Conservation (phyloP, 2,797 vertebrate species). For the Pristis pectinata region DNA sequence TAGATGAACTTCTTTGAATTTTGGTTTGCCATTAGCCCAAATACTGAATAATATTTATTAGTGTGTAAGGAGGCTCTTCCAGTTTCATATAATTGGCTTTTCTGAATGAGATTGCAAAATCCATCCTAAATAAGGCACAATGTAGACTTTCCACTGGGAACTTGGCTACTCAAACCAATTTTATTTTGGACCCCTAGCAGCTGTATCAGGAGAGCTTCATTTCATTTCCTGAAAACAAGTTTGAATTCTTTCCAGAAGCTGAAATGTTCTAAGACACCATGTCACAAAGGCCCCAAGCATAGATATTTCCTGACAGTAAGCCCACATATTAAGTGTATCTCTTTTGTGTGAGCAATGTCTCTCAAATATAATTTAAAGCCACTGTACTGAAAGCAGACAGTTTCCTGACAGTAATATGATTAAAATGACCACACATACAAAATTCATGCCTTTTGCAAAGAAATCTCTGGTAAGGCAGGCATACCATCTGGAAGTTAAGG, state of each 20-base stretch:
- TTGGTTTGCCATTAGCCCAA: not conserved
- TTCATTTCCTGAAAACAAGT: not conserved
- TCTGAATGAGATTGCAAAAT: not conserved
- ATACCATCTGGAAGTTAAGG: not conserved
- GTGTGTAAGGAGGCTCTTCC: not conserved
- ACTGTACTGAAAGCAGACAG: not conserved
- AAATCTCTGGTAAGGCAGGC: not conserved
- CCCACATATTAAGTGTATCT: not conserved
- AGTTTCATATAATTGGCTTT: not conserved
- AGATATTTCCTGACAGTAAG: not conserved
- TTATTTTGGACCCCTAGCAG: not conserved
- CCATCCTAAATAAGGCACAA: not conserved
- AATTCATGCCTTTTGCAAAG: not conserved
- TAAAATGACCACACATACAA: conserved; percentile 1
- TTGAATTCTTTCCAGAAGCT: not conserved
- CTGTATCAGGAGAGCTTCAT: not conserved
- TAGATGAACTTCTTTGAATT: not conserved
- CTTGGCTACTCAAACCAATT: not conserved
- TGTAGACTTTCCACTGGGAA: not conserved
- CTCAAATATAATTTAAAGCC: not conserved
- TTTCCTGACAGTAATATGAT: not conserved
- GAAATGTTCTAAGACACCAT: not conserved
- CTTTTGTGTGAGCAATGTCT: not conserved
- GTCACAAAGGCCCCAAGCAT: not conserved
- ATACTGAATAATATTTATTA: not conserved